Base-by-base conservation (phyloP, 2,888 invertebrate species). In the Caenorhabditis virilis region DNA sequence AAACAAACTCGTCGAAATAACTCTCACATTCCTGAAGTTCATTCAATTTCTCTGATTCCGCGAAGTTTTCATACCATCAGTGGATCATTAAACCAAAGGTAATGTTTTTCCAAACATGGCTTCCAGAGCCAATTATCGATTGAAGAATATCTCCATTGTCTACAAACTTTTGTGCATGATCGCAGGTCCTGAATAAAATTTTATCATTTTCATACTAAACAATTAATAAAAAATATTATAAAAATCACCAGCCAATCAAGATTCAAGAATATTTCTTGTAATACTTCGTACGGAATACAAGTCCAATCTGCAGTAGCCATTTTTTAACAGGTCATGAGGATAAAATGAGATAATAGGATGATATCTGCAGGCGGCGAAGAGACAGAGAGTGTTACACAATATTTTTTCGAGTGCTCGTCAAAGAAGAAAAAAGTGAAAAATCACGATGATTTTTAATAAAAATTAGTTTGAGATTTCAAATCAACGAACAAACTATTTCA, bases 61-160 rank as follows among this genome's bases (percentile, higher is more conserved):
- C 15, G 23, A 23, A 38, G 25, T 26, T 20, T 2, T 38, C n/a
- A n/a, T 15, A 23, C 51, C 35, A 47, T 23, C 16, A 23, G 16
- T n/a, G 20, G n/a, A 20, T 48, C 48, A 48, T 48, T 15, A 30
- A 43, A 42, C 41, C 42, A 52, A 23, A 41, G 11, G 30, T 23
- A 52, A n/a, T 52, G 15, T 22, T 42, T 52, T 27, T 43, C 30
- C 6, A 49, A 26, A n/a, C 3, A 18, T 13, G 38, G 39, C 20
- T 52, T 52, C 52, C 52, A 52, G 3, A 52, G 16, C 23, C 42
- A 33, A 30, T 52, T 20, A 33, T 25, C 42, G 2, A 42, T 25
- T 20, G 18, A 16, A 1, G 30, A 18, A 22, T 23, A 42, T 6
- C 52, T 45, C 52, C 52, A 52, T n/a, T 42, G 38, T 23, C 30